Percentiles rank a stretch among this genome's conserved stretches.
Evolutionary conservation across 64 coral and sea anemone species (phyloP).

Genomic region (Montipora foliosa): DNA sequence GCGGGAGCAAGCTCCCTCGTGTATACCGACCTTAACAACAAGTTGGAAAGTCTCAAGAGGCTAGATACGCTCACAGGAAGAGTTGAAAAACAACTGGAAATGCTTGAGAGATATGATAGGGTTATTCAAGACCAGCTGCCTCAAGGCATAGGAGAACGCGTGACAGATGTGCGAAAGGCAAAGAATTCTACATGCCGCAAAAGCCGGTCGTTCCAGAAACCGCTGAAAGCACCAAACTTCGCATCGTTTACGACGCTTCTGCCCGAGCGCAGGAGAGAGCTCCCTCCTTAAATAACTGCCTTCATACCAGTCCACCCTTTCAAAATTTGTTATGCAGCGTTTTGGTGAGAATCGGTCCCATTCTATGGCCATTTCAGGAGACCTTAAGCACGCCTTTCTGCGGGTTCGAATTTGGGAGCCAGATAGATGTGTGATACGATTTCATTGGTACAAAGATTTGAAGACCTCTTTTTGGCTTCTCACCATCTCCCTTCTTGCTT

Average conservation of each 20-base stretch:
- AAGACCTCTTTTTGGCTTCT: neutral
- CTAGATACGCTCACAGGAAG: neutral
- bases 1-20: no score
- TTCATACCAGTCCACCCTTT: neutral
- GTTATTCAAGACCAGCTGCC: constrained; percentile 26
- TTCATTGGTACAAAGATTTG: neutral
- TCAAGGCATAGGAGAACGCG: constrained; percentile 4
- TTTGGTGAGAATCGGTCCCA: neutral
- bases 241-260: constrained; percentile 21
- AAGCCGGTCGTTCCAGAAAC: neutral
- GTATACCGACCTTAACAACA: neutral
- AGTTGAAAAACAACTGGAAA: neutral
- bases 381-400: neutral
- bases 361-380: neutral
- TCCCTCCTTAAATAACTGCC: neutral
- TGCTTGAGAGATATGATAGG: neutral
- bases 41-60: neutral
- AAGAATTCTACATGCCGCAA: neutral
- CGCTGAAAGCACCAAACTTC: neutral
- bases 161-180: neutral
- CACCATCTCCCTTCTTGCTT: constrained; percentile 11
- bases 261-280: neutral
- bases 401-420: neutral
- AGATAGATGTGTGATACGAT: neutral
- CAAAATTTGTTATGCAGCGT: neutral